A percentile compares a stretch with the other conserved stretches of the same genome.
Conservation (phyloP, 2,888 invertebrate species). For the Dione vanillae region DNA sequence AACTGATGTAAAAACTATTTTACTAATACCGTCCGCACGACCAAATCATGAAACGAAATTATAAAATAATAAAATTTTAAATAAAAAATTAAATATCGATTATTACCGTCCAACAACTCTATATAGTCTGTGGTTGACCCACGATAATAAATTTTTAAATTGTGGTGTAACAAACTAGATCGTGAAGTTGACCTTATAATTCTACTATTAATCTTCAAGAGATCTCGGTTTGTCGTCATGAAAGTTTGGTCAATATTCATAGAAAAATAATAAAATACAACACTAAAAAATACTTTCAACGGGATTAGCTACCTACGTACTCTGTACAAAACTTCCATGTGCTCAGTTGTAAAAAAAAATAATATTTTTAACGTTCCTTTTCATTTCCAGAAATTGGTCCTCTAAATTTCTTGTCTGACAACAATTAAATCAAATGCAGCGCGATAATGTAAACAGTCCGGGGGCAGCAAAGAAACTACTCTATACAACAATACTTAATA, state of each 20-base stretch:
- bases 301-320: slow-evolving; percentile 26
- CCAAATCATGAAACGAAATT: slow-evolving; percentile 68
- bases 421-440: slow-evolving; percentile 40
- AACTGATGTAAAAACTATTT: slow-evolving; percentile 71
- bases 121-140: slow-evolving; percentile 75
- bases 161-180: slow-evolving; percentile 64
- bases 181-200: slow-evolving; percentile 49
- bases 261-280: slow-evolving; percentile 26
- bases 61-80: slow-evolving; percentile 73
- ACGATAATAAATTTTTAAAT: slow-evolving; percentile 66
- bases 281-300: slow-evolving; percentile 17
- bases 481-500: slow-evolving; percentile 65
- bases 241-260: slow-evolving; percentile 33
- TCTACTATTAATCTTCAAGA: slow-evolving; percentile 65
- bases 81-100: slow-evolving; percentile 79
- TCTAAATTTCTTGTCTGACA: slow-evolving; percentile 25
- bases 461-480: slow-evolving; percentile 54
- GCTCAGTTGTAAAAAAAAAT: slow-evolving; percentile 15
- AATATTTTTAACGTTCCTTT: background rate
- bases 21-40: slow-evolving; percentile 70
- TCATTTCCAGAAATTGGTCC: background rate
- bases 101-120: slow-evolving; percentile 81
- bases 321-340: slow-evolving; percentile 18
- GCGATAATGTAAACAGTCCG: slow-evolving; percentile 48
- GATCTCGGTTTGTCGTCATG: slow-evolving; percentile 60